Base-by-base conservation (phyloP, 2,797 vertebrate species). In the Hypotaenidia philippensis region DNA sequence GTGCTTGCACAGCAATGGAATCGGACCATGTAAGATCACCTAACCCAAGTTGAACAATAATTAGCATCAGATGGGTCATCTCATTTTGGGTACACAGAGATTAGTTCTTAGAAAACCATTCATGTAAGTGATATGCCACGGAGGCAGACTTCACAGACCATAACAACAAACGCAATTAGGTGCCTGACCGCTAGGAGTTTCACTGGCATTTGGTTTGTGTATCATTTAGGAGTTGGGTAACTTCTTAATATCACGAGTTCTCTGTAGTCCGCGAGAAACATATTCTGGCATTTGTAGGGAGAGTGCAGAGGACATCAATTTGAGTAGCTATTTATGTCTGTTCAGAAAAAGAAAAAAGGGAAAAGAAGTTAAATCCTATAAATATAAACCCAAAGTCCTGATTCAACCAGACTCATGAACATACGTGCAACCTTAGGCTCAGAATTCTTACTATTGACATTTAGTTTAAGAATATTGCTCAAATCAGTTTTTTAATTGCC, bases 361-460 rank as follows among this genome's bases (percentile, higher is more conserved):
- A 0, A 5, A 49, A 63, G 41, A 49, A 13, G 25, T 84, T 90
- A 25, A 13, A 3, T 75, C 27, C 41, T 75, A 60, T 70, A 83
- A 92, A 93, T 87, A 90, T n/a, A 87, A 92, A 85, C 6, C 14
- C 17, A 11, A 90, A 87, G 26, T 80, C 60, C 41, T 78, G n/a
- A 92, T 92, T 95, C 60, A 85, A 75, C 13, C 44, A 90, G 45
- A 55, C 31, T 6, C 25, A 55, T 0, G 6, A 93, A 64, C 27
- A 65, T 71, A 87, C 55, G 40, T 49, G 45, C 75, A 85, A 89
- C 57, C 45, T 83, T 75, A 78, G 72, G 64, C 64, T 87, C 50
- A 61, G 31, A 83, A 91, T 83, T 72, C 34, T 90, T 87, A 50
- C 25, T 77, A 61, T 27, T 92, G 75, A 92, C 57, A 87, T 92